Conservation (phyloP, 2,113 vertebrate species). For the Peromyscus maniculatus region DNA sequence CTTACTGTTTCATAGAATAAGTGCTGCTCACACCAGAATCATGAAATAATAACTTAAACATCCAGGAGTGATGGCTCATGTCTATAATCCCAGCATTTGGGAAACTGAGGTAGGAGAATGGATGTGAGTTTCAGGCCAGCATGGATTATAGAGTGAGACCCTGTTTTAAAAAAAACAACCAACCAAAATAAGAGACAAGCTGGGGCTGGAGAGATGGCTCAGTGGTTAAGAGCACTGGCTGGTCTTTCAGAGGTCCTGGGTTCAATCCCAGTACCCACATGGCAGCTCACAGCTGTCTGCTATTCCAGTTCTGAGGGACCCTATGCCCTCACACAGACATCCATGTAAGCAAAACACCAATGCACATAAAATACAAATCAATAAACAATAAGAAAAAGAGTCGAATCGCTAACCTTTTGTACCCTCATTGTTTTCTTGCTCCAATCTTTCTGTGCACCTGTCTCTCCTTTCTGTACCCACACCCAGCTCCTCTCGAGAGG, state of each 20-base stretch:
- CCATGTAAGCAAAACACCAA: neutral
- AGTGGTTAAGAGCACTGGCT: too few relatives aligned
- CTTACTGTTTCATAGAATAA: neutral
- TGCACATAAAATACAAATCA: neutral
- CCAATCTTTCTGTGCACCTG: fast-evolving
- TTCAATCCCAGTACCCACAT: neutral
- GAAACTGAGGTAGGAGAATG: neutral
- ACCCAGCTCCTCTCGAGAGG: neutral
- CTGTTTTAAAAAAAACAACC: neutral
- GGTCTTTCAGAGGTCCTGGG: too few relatives aligned
- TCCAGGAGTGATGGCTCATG: neutral
- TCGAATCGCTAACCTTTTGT: neutral
- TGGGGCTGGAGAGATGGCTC: too few relatives aligned
- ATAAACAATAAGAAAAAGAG: neutral
- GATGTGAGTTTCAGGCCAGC: neutral
- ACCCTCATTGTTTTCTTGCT: neutral
- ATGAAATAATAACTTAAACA: neutral
- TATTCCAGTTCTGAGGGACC: neutral
- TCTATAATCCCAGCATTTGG: neutral
- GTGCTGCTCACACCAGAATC: neutral
- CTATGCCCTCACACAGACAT: neutral
- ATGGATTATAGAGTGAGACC: neutral
- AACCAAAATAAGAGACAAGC: neutral
- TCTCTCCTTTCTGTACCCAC: fast-evolving
- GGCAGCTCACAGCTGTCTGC: neutral